These are phyloP conservation scores for Accipiter cooperii DNA, from an alignment of 2,113 vertebrate species.

Conservation along the genomic window DNA sequence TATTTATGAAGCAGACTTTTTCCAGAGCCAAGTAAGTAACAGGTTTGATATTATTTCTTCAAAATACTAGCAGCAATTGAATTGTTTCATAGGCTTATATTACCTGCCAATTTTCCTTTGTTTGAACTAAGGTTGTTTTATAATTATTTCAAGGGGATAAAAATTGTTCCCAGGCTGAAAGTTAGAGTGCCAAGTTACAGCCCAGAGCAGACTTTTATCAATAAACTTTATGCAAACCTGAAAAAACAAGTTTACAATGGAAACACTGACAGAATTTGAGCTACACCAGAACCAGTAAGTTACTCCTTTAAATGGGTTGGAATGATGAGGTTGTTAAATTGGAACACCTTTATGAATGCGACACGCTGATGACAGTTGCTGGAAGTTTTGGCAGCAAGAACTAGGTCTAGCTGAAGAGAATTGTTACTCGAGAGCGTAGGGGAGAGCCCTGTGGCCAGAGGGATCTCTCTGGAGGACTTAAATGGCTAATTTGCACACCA, in stretches of 20 bases:
- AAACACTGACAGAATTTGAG: neutral
- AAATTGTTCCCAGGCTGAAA: neutral
- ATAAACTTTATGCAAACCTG: neutral
- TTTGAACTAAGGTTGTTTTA: conserved; percentile 3
- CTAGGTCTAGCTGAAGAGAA: neutral
- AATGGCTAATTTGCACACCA: accelerated
- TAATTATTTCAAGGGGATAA: conserved; percentile 7
- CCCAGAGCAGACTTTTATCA: neutral
- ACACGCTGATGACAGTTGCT: neutral
- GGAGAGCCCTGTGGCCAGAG: neutral
- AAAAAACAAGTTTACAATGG: neutral
- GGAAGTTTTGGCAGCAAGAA: neutral
- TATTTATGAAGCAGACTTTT: neutral
- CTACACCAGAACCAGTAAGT: neutral
- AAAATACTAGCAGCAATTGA: neutral
- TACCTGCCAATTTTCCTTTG: conserved; percentile 21
- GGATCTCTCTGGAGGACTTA: neutral
- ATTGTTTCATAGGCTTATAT: neutral
- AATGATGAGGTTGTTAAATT: neutral
- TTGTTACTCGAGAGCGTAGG: neutral
- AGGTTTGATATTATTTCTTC: neutral
- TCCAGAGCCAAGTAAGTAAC: neutral
- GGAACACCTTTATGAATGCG: neutral
- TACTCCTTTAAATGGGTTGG: neutral
- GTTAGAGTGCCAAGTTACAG: neutral